Conservation (phyloP, 2,113 vertebrate species). For the Eulemur rufifrons region DNA sequence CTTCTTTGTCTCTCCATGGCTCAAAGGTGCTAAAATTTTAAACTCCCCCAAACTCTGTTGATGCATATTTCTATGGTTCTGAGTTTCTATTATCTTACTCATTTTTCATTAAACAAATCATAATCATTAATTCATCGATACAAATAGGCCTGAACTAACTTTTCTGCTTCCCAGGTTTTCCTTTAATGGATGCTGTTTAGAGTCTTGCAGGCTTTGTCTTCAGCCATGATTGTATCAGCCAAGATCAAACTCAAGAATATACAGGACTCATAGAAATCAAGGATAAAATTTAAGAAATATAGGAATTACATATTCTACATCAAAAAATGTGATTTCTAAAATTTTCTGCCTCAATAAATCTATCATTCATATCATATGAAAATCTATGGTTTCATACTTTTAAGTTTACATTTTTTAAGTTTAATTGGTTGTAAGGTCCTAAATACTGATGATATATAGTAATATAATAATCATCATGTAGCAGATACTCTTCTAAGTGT, state of each 20-base stretch:
- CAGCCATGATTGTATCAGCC: neutral
- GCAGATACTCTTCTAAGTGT: neutral
- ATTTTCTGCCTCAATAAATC: neutral
- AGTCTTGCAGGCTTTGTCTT: neutral
- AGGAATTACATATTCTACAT: neutral
- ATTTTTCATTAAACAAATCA: neutral
- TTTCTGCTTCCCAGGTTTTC: neutral
- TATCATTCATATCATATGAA: neutral
- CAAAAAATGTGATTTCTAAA: neutral
- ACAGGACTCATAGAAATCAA: neutral
- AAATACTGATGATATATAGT: neutral
- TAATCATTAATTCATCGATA: neutral
- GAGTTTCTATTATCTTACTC: neutral
- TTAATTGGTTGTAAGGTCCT: neutral
- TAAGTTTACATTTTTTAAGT: neutral
- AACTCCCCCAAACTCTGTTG: neutral
- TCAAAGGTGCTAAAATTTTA: neutral
- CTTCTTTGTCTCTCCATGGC: neutral
- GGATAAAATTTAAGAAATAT: neutral
- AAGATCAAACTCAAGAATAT: neutral
- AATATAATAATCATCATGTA: neutral
- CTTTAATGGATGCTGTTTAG: neutral
- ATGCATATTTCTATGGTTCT: neutral
- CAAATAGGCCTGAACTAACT: neutral
- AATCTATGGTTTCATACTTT: neutral